These are phyloP conservation scores for Danio choprae DNA, from an alignment of 2,797 vertebrate species.

Conservation along the genomic window DNA sequence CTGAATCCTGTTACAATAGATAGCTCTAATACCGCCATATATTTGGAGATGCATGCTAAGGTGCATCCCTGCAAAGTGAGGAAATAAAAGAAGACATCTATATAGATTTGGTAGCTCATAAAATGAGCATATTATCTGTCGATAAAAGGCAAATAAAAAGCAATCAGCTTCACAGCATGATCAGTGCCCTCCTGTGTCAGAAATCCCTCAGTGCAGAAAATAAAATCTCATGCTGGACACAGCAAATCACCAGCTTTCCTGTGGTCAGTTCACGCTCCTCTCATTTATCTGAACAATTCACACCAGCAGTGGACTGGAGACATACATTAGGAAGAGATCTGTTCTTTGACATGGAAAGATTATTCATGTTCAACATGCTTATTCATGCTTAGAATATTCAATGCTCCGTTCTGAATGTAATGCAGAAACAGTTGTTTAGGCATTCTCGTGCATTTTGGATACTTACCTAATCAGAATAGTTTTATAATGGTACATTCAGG, in stretches of 20 bases:
- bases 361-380: slow-evolving; percentile 7
- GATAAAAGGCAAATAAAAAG: slow-evolving; percentile 37
- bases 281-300: slow-evolving; percentile 32
- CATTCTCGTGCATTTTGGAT: not conserved
- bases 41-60: not conserved
- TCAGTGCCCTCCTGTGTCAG: slow-evolving; percentile 25
- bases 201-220: slow-evolving; percentile 33
- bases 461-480: not conserved
- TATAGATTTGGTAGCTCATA: slow-evolving; percentile 19
- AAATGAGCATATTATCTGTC: slow-evolving; percentile 26
- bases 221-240: slow-evolving; percentile 27
- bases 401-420: not conserved
- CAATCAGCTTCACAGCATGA: slow-evolving; percentile 51
- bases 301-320: slow-evolving; percentile 19
- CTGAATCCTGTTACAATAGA: not conserved
- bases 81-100: slow-evolving; percentile 13
- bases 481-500: not conserved
- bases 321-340: not conserved
- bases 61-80: not conserved
- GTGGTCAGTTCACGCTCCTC: slow-evolving; percentile 8
- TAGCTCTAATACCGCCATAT: no score
- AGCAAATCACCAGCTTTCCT: slow-evolving; percentile 18
- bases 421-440: not conserved
- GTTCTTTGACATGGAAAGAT: not conserved
- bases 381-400: not conserved